phyloP scores from a whole-genome alignment of 2,888 invertebrate species.

The Lepidochrysops patricia region DNA sequence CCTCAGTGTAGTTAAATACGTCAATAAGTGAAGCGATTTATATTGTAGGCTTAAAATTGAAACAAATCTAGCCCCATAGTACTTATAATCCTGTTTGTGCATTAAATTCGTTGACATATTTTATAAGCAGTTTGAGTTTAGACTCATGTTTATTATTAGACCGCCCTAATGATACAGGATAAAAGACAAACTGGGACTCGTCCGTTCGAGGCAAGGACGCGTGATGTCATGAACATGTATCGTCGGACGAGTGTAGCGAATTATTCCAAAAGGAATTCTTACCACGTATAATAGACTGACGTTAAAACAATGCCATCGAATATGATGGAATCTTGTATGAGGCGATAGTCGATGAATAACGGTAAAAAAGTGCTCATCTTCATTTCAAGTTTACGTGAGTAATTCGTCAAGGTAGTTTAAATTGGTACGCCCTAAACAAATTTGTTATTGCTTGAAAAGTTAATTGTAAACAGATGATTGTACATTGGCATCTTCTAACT shows the following conservation, averaged over 20 bases:
- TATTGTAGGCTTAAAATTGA: no score
- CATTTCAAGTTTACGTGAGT: neutral
- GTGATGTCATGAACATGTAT: constrained; percentile 58
- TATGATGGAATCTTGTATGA: neutral
- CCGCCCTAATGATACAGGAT: constrained; percentile 60
- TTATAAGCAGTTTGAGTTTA: neutral
- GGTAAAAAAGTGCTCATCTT: neutral
- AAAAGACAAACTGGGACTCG: constrained; percentile 62
- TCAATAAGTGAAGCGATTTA: neutral
- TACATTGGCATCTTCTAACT: neutral
- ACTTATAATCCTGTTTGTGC: neutral
- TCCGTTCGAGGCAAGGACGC: constrained; percentile 57
- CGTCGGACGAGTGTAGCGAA: constrained; percentile 36
- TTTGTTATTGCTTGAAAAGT: neutral
- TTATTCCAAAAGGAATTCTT: constrained; percentile 43
- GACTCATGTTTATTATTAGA: constrained; percentile 51
- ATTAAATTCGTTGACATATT: neutral
- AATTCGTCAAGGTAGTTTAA: constrained; percentile 6
- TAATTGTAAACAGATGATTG: neutral
- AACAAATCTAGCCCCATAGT: neutral
- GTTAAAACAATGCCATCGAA: constrained; percentile 18
- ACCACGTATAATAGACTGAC: constrained; percentile 48
- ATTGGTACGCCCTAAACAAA: neutral
- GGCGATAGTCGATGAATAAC: neutral
- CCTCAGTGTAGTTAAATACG: neutral